Percentiles rank a stretch among this genome's conserved stretches.
phyloP scores from a whole-genome alignment of 2,888 invertebrate genomes.

The Uloborus plumipes region DNA sequence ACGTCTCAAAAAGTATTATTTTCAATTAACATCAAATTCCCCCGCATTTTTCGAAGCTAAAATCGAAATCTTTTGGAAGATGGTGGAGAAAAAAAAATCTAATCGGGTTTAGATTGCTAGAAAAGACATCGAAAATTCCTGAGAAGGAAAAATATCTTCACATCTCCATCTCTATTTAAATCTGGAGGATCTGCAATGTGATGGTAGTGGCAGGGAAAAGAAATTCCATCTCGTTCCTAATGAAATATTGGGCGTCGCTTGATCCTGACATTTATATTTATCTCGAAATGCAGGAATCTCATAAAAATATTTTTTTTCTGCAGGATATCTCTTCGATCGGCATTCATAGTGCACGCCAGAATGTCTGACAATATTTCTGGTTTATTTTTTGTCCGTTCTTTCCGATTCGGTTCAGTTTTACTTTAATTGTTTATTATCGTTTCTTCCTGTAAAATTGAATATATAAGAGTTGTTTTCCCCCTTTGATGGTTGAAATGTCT shows the following conservation, averaged over 20 bases:
- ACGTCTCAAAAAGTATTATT: no score
- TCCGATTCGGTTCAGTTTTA: slow-evolving; percentile 18
- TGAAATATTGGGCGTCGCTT: slow-evolving; percentile 32
- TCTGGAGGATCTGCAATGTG: not conserved
- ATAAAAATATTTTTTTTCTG: slow-evolving; percentile 8
- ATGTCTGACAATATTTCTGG: slow-evolving; percentile 13
- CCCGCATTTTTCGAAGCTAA: no score
- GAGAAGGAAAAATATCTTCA: no score
- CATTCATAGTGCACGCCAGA: slow-evolving; percentile 16
- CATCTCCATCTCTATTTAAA: no score
- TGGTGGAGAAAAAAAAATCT: no score
- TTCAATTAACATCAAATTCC: no score
- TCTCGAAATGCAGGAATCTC: not conserved
- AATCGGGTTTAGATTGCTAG: no score
- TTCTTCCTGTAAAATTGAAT: no score
- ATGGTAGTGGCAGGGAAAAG: not conserved
- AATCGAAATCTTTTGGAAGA: no score
- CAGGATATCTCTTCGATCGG: slow-evolving; percentile 31
- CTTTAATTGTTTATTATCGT: not conserved
- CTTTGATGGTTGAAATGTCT: no score
- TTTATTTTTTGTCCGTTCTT: not conserved
- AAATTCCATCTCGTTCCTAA: slow-evolving; percentile 29
- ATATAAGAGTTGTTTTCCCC: no score
- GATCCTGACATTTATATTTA: slow-evolving; percentile 28
- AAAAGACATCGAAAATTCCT: no score